Evolutionary conservation across 2,113 vertebrate species (phyloP), one percentile per base, ranked within the genome.

Genomic region (Mesitornis unicolor): DNA sequence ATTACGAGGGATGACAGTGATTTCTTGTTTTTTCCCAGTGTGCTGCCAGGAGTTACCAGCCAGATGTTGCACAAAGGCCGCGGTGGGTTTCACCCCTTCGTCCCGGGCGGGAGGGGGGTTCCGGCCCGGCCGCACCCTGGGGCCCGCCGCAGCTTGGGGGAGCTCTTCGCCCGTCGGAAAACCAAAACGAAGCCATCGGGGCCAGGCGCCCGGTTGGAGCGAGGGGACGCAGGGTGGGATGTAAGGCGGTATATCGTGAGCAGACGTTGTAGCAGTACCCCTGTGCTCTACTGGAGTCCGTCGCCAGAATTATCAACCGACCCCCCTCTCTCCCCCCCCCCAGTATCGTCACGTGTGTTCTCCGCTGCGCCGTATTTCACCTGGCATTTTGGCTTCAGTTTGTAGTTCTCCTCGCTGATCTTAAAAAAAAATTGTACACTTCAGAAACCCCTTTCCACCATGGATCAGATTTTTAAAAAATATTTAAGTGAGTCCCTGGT

Each of bases 221-320:
- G 16, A 19, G 21, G 47, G 47, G 22, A 24, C 47, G 24, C 47
- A 24, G 47, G 47, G 12, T 3, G 1, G 33, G 35, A 2, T 9
- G 36, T 7, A 25, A n/a, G 29, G 11, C 6, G 2, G 2, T 8
- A 10, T 15, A 5, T 9, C 20, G 0, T 6, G 8, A 2, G 4
- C 61, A 16, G 56, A 4, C 7, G 0, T 15, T 14, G 1, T 35
- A 4, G 12, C 71, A 7, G 35, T 7, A 21, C 28, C 24, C 9
- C 2, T 12, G 54, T 15, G 78, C 63, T 20, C 38, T 19, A 0
- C 2, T 2, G 40, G 7, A 7, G 11, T 9, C 26, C 3, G 3
- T 7, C 14, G n/a, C 20, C 6, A 17, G 59, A 38, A 21, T 9
- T 53, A 12, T 26, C 1, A 4, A 2, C 19, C 0, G 20, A 38